Conservation (phyloP, 2,113 vertebrate species). For the Emydocephalus ijimae region DNA sequence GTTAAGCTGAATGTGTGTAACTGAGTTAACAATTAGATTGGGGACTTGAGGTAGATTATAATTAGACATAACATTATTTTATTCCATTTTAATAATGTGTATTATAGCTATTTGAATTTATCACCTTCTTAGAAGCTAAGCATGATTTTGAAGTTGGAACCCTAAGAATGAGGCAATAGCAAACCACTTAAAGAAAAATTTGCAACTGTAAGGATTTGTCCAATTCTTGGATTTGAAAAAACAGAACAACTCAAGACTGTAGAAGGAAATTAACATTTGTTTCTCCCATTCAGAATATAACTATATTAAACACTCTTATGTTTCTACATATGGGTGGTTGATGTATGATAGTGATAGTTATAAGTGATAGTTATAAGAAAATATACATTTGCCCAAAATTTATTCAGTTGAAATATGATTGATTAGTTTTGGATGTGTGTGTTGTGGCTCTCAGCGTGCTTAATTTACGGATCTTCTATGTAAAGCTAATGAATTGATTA, state of each 20-base stretch:
- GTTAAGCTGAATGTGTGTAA: neutral
- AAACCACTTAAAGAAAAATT: neutral
- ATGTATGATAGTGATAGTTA: neutral
- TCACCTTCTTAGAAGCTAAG: too few species aligned
- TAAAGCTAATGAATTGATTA: neutral
- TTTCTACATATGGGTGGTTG: neutral
- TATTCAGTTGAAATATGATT: neutral
- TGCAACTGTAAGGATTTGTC: neutral
- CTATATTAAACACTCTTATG: neutral
- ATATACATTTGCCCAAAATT: neutral
- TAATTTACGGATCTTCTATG: neutral
- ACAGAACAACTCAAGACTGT: neutral
- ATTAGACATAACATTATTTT: neutral
- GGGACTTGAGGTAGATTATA: neutral
- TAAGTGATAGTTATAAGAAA: neutral
- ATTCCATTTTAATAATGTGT: neutral
- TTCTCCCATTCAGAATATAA: neutral
- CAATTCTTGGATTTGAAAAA: neutral
- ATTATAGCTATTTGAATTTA: too few species aligned
- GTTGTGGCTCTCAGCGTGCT: neutral
- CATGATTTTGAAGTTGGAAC: too few species aligned
- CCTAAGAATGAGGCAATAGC: neutral
- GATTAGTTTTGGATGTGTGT: neutral
- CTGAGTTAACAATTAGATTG: neutral
- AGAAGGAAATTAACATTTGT: neutral